Evolutionary conservation across 2,113 vertebrate genomes (phyloP).

Genomic region (Lagopus leucura): DNA sequence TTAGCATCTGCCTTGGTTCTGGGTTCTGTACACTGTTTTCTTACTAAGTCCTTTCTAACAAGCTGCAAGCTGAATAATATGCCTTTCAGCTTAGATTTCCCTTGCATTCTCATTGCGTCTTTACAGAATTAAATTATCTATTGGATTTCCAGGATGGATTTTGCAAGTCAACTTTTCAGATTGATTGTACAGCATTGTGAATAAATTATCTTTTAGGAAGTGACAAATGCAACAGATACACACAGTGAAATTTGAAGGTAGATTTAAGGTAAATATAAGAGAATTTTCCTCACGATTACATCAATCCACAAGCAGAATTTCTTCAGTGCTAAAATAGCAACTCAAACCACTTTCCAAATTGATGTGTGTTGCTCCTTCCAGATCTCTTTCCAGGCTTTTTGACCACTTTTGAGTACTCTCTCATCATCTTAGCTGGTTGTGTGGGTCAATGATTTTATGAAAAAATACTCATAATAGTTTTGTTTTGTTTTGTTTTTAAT

Average conservation of each 20-base stretch:
- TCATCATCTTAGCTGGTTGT: neutral
- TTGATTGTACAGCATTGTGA: conserved; percentile 3
- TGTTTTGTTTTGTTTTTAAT: too few species aligned
- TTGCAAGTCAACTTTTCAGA: neutral
- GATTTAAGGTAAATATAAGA: conserved; percentile 32
- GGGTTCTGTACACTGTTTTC: neutral
- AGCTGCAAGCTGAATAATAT: neutral
- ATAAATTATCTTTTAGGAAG: conserved; percentile 23
- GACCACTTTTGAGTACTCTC: neutral
- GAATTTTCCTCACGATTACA: neutral
- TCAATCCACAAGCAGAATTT: neutral
- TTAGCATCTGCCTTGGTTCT: neutral
- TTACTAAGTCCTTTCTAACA: neutral
- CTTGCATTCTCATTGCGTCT: neutral
- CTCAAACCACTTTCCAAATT: neutral
- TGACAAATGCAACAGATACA: neutral
- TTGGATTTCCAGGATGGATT: conserved; percentile 11
- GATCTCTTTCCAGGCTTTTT: neutral
- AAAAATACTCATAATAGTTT: neutral
- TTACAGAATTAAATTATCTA: conserved; percentile 12
- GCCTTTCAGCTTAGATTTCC: conserved; percentile 24
- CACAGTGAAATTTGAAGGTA: neutral
- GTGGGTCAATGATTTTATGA: neutral
- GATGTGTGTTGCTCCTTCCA: neutral
- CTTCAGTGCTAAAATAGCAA: neutral